Percentiles rank a stretch among this genome's conserved stretches.
These are phyloP conservation scores for Garra rufa DNA, from an alignment of 2,113 vertebrate genomes.

Conservation along the genomic window DNA sequence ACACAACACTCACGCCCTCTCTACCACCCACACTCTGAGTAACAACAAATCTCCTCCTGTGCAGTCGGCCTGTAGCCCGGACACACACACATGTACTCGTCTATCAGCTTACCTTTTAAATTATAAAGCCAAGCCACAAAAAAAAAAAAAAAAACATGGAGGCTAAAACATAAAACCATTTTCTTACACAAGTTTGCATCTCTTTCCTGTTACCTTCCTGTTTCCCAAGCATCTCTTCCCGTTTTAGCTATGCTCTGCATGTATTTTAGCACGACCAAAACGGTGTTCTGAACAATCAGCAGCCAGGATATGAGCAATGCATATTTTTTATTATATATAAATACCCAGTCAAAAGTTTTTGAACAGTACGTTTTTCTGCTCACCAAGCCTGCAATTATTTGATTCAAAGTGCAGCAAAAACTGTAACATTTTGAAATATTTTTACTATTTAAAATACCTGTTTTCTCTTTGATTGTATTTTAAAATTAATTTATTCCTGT, in stretches of 20 bases:
- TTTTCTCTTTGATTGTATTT: too few relatives aligned
- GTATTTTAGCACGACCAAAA: neutral
- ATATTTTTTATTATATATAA: too few relatives aligned
- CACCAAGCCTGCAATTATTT: too few relatives aligned
- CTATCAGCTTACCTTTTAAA: constrained; percentile 72
- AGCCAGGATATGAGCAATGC: neutral
- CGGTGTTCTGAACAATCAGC: too few relatives aligned
- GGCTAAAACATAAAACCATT: constrained; percentile 26
- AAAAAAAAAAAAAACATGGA: constrained; percentile 72
- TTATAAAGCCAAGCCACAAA: constrained; percentile 70
- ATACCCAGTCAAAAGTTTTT: too few relatives aligned
- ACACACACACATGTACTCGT: constrained; percentile 55
- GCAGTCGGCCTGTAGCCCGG: constrained; percentile 23
- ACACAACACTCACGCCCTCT: constrained; percentile 57
- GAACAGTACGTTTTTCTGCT: too few relatives aligned
- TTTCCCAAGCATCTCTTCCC: constrained; percentile 11
- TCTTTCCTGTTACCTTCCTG: too few relatives aligned
- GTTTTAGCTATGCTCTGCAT: neutral
- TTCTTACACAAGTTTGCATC: constrained; percentile 2
- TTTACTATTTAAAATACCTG: too few relatives aligned
- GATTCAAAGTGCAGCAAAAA: too few relatives aligned
- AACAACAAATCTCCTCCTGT: constrained; percentile 35
- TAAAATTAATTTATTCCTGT: too few relatives aligned
- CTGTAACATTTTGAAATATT: too few relatives aligned
- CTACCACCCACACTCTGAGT: constrained; percentile 47